phyloP scores from a whole-genome alignment of 2,888 invertebrate species.

The Sarcophaga rosellei region DNA sequence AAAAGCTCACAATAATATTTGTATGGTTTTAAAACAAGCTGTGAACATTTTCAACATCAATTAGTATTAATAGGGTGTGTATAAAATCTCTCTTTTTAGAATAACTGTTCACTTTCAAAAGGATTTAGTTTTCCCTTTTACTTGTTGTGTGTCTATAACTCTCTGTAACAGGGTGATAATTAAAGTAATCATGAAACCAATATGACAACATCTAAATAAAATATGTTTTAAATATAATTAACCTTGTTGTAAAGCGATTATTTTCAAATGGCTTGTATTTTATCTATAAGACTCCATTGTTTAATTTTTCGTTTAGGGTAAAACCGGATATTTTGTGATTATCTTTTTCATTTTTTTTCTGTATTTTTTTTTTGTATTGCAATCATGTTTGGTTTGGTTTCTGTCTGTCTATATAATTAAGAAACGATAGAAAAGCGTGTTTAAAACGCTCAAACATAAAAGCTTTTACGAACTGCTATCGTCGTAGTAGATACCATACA shows the following conservation, averaged over 20 bases:
- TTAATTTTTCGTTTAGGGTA: neutral
- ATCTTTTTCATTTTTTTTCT: slow-evolving; percentile 13
- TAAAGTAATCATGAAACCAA: neutral
- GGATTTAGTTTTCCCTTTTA: too few species aligned
- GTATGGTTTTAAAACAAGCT: too few species aligned
- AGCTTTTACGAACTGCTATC: slow-evolving; percentile 21
- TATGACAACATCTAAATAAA: neutral
- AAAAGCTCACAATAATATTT: too few species aligned
- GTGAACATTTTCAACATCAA: too few species aligned
- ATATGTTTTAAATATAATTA: neutral
- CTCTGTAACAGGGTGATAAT: too few species aligned
- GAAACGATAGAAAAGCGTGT: neutral
- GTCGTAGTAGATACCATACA: neutral
- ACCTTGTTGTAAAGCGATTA: slow-evolving; percentile 29
- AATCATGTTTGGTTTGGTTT: slow-evolving; percentile 1
- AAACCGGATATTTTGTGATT: slow-evolving; percentile 40
- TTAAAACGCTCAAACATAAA: slow-evolving; percentile 5
- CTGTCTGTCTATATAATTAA: too few species aligned
- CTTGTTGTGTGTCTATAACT: too few species aligned
- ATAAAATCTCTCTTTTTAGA: too few species aligned
- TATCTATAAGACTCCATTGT: neutral
- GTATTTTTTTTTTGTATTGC: neutral
- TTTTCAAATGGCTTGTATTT: slow-evolving; percentile 1
- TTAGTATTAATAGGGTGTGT: too few species aligned
- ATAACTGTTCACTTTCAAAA: too few species aligned